These are phyloP conservation scores for Drosophila kanekoi DNA, from an alignment of 2,888 invertebrate species.

Conservation along the genomic window DNA sequence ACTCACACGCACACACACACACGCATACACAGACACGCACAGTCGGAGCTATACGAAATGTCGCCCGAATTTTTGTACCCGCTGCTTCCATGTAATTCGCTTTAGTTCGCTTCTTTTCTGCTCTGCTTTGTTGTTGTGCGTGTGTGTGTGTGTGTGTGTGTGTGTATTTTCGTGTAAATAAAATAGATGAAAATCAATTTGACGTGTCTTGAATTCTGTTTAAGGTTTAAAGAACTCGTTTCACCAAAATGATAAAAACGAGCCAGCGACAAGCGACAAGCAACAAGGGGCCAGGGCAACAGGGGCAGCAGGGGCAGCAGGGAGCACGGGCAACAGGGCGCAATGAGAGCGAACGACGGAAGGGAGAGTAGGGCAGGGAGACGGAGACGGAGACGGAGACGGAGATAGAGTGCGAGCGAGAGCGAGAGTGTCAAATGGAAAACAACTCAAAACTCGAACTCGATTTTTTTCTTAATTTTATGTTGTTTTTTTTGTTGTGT, in stretches of 20 bases:
- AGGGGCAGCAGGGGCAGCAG: conserved; percentile 6
- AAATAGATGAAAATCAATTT: conserved; percentile 80
- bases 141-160: too few species aligned
- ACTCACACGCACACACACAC: conserved; percentile 14
- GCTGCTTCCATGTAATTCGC: conserved; percentile 65
- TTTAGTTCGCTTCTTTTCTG: conserved; percentile 49
- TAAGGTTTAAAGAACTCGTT: conserved; percentile 79
- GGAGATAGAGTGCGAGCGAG: not conserved
- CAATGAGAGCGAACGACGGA: conserved; percentile 10
- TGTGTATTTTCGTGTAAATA: conserved; percentile 61
- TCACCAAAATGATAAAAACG: conserved; percentile 47
- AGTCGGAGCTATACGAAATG: conserved; percentile 46
- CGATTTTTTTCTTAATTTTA: conserved; percentile 34
- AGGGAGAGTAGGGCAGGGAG: not conserved
- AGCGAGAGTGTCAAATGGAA: conserved; percentile 46
- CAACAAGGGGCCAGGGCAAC: conserved; percentile 13
- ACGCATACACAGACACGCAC: not conserved
- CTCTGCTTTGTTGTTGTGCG: conserved; percentile 6
- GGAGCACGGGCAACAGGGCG: conserved; percentile 17
- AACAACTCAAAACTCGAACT: conserved; percentile 58
- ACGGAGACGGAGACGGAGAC: not conserved
- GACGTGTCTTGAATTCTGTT: conserved; percentile 78
- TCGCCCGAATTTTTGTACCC: conserved; percentile 64
- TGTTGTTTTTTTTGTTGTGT: too few species aligned
- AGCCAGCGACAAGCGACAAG: conserved; percentile 34